Evolutionary conservation across 2,888 invertebrate genomes (phyloP), one percentile per base, ranked within the genome.

Genomic region (Gymnosoma rotundatum): DNA sequence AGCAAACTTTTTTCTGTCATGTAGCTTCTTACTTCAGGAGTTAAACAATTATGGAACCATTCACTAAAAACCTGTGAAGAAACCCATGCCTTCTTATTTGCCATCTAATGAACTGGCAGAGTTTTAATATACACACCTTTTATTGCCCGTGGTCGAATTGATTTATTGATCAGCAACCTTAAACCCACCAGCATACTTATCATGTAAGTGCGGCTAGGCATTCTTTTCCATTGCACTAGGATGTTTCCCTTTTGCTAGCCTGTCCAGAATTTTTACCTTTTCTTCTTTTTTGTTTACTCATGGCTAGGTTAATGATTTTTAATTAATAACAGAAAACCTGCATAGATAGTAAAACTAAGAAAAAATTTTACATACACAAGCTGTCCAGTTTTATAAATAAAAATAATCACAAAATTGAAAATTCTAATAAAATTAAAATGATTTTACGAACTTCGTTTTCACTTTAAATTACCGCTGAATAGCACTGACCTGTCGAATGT

Each of bases 281-380:
- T 45, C 12, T 45, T 45, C 45, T 9, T 21, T 54, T 54, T 54
- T 54, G 54, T 54, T 54, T 54, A 54, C 54, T 21, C 20, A 54
- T 54, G 54, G 54, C 21, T n/a, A n/a, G n/a, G n/a, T n/a, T n/a
- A n/a, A n/a, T n/a, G n/a, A n/a, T n/a, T n/a, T n/a, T n/a, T n/a
- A 54, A 54, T 54, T 54, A 54, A 54, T 21, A 54, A 20, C 54
- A 54, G 20, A 54, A 54, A 54, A 38, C 36, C 36, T 38, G 6
- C 54, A 25, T 54, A 20, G 54, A 54, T 54, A 54, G 20, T 54
- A 54, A 54, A 54, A 54, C 8, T 54, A 54, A 21, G 10, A 54
- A 20, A 54, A 18, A 20, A 12, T 54, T n/a, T 8, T 21, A 54
- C 21, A 54, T 54, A 38, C 36, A 38, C 36, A 10, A 54, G 21